A percentile compares a stretch with the other conserved stretches of the same genome.
phyloP scores from a whole-genome alignment of 1,140 invertebrate species.

The Oncopeltus fasciatus region DNA sequence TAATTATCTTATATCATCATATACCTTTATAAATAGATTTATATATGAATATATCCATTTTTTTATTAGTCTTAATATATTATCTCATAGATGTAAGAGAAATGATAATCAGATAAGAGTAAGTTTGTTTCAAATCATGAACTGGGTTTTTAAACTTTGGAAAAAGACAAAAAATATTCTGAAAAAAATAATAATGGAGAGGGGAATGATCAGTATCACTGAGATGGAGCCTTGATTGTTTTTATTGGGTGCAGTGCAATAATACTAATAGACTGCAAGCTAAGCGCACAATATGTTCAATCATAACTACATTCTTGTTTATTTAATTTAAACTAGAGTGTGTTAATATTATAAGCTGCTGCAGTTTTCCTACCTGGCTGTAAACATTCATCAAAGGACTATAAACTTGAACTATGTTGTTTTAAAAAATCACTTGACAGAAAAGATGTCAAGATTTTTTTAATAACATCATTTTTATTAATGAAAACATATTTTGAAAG shows the following conservation, averaged over 20 bases:
- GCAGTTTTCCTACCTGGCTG: no score
- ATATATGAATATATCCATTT: background rate
- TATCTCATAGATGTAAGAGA: conserved; percentile 4
- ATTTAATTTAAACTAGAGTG: conserved; percentile 1
- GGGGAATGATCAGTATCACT: background rate
- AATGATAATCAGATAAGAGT: background rate
- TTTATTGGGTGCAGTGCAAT: conserved; percentile 9
- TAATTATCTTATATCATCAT: background rate
- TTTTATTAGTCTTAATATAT: background rate
- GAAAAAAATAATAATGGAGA: background rate
- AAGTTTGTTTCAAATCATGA: no score
- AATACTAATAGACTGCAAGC: conserved; percentile 4
- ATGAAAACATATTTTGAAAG: background rate
- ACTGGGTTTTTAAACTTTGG: background rate
- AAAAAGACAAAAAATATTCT: background rate
- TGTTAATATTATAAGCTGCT: background rate
- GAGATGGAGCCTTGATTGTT: conserved; percentile 3
- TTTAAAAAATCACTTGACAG: no score
- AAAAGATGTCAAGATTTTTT: no score
- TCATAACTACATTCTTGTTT: background rate
- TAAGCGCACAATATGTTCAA: conserved; percentile 3
- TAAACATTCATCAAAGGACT: no score
- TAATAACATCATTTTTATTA: no score
- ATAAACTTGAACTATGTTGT: no score
- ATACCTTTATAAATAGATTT: background rate